phyloP scores from a whole-genome alignment of 2,113 vertebrate species.

The Archocentrus centrarchus region DNA sequence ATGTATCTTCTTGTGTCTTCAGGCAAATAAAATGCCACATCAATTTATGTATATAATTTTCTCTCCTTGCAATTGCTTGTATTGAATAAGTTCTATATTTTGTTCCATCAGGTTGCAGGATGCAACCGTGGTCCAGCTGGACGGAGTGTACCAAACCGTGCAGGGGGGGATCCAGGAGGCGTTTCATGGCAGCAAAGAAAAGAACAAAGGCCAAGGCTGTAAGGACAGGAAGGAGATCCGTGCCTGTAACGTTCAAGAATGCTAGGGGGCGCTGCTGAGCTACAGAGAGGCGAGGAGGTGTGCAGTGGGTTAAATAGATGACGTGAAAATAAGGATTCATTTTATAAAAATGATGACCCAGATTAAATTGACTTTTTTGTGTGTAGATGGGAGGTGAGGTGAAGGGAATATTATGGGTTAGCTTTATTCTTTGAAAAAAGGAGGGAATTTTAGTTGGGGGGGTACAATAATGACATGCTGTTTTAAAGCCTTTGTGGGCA shows the following conservation, averaged over 20 bases:
- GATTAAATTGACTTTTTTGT: neutral
- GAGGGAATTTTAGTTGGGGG: neutral
- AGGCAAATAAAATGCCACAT: neutral
- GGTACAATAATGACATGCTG: constrained; percentile 1
- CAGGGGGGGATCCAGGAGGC: constrained; percentile 91
- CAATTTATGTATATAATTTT: neutral
- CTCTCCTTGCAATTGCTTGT: neutral
- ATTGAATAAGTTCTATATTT: constrained; percentile 1
- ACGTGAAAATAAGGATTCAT: constrained; percentile 13
- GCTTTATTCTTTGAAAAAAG: neutral
- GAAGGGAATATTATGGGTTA: neutral
- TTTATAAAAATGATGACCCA: neutral
- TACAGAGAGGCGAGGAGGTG: neutral
- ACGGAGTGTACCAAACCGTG: constrained; percentile 91
- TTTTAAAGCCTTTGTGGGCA: constrained; percentile 59
- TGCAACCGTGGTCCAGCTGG: constrained; percentile 93
- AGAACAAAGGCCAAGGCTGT: constrained; percentile 88
- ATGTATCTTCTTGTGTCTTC: too few relatives aligned
- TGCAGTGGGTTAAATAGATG: neutral
- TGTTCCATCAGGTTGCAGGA: constrained; percentile 83
- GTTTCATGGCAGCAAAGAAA: constrained; percentile 89
- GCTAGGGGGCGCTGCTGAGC: constrained; percentile 82
- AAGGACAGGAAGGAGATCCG: constrained; percentile 93
- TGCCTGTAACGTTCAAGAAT: constrained; percentile 91
- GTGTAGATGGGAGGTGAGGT: neutral